Conservation (phyloP, 2,113 vertebrate species). For the Zonotrichia leucophrys region DNA sequence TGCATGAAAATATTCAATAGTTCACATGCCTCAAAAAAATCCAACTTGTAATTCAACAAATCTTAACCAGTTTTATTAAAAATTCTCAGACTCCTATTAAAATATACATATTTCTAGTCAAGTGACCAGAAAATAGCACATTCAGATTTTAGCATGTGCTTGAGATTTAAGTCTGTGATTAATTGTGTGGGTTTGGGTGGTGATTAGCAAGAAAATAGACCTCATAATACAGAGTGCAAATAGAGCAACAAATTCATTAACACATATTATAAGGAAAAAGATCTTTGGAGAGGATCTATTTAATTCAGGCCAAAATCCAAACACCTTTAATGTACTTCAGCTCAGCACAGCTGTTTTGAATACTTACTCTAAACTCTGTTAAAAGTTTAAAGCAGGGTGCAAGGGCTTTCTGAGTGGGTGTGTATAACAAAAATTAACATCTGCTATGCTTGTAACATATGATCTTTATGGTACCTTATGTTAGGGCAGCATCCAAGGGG, state of each 20-base stretch:
- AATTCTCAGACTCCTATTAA: background rate
- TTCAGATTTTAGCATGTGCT: background rate
- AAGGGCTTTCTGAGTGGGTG: background rate
- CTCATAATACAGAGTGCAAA: background rate
- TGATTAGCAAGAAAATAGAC: background rate
- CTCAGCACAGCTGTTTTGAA: background rate
- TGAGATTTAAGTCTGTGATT: background rate
- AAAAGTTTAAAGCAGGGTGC: background rate
- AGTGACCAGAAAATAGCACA: background rate
- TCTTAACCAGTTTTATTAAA: background rate
- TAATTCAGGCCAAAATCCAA: background rate
- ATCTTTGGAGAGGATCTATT: background rate
- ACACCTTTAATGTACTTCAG: background rate
- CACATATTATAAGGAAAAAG: background rate
- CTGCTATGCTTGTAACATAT: background rate
- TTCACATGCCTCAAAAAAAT: background rate
- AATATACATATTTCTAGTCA: background rate
- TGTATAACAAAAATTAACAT: background rate
- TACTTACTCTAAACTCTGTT: background rate
- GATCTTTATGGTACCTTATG: background rate
- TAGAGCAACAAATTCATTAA: background rate
- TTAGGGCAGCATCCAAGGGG: background rate
- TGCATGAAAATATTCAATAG: background rate
- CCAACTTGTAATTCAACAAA: background rate
- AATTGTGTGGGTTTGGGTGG: background rate